Percentiles rank a stretch among this genome's conserved stretches.
phyloP scores from a whole-genome alignment of 1,140 invertebrate species.

The Drosophila kikkawai region DNA sequence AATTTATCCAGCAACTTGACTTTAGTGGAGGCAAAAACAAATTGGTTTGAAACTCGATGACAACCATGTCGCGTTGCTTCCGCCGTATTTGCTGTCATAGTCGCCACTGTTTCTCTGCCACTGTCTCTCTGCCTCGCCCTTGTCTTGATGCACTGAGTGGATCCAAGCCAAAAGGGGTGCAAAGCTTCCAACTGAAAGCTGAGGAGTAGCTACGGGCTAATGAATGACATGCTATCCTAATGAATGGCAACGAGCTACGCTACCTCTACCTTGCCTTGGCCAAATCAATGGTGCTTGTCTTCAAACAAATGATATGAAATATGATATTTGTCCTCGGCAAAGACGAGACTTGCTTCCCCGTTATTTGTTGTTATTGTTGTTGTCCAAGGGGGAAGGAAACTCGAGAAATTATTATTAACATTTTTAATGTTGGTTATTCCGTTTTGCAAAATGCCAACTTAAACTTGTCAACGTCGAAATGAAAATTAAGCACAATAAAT shows the following conservation, averaged over 20 bases:
- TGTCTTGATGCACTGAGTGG: constrained; percentile 44
- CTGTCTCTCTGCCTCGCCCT: neutral
- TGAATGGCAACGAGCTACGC: constrained; percentile 61
- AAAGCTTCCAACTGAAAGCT: neutral
- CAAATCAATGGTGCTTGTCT: constrained; percentile 71
- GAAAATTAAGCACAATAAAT: constrained; percentile 68
- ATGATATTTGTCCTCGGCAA: constrained; percentile 53
- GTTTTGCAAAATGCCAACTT: constrained; percentile 50
- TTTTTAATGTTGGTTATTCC: constrained; percentile 10
- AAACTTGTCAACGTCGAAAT: constrained; percentile 60
- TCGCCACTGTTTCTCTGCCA: neutral
- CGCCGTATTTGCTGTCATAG: constrained; percentile 39
- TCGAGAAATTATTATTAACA: constrained; percentile 18
- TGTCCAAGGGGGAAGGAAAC: constrained; percentile 30
- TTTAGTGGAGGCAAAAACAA: constrained; percentile 44
- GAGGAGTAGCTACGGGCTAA: constrained; percentile 30
- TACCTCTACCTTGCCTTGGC: constrained; percentile 10
- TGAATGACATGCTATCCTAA: constrained; percentile 72
- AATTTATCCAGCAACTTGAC: neutral
- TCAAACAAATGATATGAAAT: constrained; percentile 75
- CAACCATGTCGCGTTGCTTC: constrained; percentile 54
- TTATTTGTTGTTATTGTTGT: neutral
- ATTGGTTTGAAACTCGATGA: constrained; percentile 73
- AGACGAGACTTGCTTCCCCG: constrained; percentile 4
- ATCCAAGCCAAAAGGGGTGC: neutral